phyloP scores from a whole-genome alignment of 2,113 vertebrate species.

The Morone chrysops region DNA sequence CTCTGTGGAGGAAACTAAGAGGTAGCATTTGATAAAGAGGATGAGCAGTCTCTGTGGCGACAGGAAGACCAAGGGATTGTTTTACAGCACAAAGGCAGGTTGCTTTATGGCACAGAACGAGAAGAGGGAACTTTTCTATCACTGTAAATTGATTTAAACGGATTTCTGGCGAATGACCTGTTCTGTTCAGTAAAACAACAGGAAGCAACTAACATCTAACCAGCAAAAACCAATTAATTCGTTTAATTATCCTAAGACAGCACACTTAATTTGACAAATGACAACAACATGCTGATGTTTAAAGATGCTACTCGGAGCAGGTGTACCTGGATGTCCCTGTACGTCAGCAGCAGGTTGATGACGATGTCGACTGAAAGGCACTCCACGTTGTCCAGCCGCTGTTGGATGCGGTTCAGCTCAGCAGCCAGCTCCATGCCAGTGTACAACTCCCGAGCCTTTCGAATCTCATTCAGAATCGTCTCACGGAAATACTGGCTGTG shows the following conservation, averaged over 20 bases:
- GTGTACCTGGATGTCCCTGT: constrained; percentile 96
- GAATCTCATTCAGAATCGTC: constrained; percentile 95
- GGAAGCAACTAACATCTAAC: neutral
- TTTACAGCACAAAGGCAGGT: too few relatives aligned
- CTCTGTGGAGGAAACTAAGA: neutral
- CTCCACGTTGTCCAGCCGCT: constrained; percentile 95
- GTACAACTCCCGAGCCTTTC: constrained; percentile 93
- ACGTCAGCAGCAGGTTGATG: constrained; percentile 96
- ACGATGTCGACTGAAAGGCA: constrained; percentile 97
- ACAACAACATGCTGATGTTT: neutral
- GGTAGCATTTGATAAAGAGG: neutral
- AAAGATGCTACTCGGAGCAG: neutral
- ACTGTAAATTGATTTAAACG: neutral
- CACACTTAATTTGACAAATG: neutral
- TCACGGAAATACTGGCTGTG: constrained; percentile 95
- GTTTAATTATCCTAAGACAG: neutral
- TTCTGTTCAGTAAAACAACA: neutral
- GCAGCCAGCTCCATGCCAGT: constrained; percentile 91
- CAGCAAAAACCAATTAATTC: neutral
- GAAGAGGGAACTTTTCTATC: neutral
- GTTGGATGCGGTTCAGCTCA: constrained; percentile 93
- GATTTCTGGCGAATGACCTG: neutral
- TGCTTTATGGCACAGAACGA: neutral
- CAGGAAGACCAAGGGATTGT: too few relatives aligned
- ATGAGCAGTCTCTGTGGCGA: neutral